A percentile compares a stretch with the other conserved stretches of the same genome.
Evolutionary conservation across 2,888 invertebrate genomes (phyloP).

Genomic region (Idaea dimidiata): DNA sequence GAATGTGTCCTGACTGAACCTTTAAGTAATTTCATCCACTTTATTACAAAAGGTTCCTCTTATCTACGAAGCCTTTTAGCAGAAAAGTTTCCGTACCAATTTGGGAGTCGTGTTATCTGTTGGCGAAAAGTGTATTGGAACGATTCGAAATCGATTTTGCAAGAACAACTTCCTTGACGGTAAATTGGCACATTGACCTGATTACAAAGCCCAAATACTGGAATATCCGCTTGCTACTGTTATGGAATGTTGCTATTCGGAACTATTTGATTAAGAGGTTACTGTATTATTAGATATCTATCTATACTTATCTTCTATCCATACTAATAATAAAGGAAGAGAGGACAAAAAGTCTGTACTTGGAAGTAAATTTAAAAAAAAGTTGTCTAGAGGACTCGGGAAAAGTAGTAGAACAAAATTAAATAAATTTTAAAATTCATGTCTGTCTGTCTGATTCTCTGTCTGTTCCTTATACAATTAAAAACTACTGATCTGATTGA

Average conservation of each 20-base stretch:
- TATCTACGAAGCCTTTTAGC: slow-evolving; percentile 5
- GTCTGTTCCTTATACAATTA: no score
- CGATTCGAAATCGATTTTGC: slow-evolving; percentile 45
- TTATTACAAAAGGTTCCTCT: slow-evolving; percentile 3
- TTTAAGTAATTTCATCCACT: neutral
- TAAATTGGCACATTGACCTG: slow-evolving; percentile 49
- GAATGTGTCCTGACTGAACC: neutral
- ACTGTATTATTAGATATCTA: neutral
- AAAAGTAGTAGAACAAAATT: no score
- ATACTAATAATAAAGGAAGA: no score
- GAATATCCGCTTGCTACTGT: slow-evolving; percentile 5
- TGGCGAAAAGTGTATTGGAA: slow-evolving; percentile 51
- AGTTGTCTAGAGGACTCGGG: no score
- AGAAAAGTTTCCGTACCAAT: slow-evolving; percentile 13
- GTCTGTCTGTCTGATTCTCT: no score
- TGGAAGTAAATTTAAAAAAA: no score
- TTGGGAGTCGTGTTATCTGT: slow-evolving; percentile 19
- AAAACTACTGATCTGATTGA: no score
- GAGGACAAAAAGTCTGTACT: no score
- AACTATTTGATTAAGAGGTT: neutral
- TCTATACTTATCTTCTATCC: no score
- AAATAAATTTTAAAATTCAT: no score
- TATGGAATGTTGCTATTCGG: neutral
- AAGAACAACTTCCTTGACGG: slow-evolving; percentile 37
- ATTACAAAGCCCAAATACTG: slow-evolving; percentile 35